Base-by-base conservation (phyloP, 2,797 vertebrate genomes). In the Spinibarbus caldwelli region DNA sequence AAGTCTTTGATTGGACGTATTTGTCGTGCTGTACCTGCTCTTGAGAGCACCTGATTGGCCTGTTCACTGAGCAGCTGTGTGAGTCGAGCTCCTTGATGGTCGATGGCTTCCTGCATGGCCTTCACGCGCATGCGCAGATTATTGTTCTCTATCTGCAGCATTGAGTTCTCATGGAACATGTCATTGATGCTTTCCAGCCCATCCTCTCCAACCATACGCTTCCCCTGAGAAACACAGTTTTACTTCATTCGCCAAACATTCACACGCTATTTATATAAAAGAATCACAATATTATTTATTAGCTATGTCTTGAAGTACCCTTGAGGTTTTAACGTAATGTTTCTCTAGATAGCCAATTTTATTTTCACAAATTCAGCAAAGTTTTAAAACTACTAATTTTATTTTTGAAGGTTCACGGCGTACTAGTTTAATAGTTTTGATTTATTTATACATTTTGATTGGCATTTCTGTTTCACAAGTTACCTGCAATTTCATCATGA, bases 121-220 rank as follows among this genome's bases (percentile, higher is more conserved):
- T 99, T 99, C 88, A 98, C 96, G 71, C 97, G 95, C 80, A 97
- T 95, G 4, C 98, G 95, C 83, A 99, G 94, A 91, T 99, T 97
- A 89, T 96, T 95, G 90, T 97, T 99, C 91, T 99, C 98, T 0
- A 96, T 98, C 91, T 98, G 97, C 72, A 99, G 95, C 97, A 99
- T 99, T 0, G 96, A 94, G 88, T 98, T 99, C 93, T 99, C 98
- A 23, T 99, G 97, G 92, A 97, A 97, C 97, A 99, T 98, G 93
- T 99, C 98, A 86, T 97, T 99, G 90, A 99, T 97, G 92, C 97
- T 97, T 92, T 99, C 98, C 85, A 98, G 92, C 0, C 97, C 97
- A 9, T 99, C 97, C 86, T 99, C 97, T 0, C 97, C 96, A 59
- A 96, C 95, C 94, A 99, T 92, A 57, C 96, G 97, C 93, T 99